Evolutionary conservation across 2,113 vertebrate species (phyloP), one percentile per base, ranked within the genome.

Genomic region (Fregata magnificens): DNA sequence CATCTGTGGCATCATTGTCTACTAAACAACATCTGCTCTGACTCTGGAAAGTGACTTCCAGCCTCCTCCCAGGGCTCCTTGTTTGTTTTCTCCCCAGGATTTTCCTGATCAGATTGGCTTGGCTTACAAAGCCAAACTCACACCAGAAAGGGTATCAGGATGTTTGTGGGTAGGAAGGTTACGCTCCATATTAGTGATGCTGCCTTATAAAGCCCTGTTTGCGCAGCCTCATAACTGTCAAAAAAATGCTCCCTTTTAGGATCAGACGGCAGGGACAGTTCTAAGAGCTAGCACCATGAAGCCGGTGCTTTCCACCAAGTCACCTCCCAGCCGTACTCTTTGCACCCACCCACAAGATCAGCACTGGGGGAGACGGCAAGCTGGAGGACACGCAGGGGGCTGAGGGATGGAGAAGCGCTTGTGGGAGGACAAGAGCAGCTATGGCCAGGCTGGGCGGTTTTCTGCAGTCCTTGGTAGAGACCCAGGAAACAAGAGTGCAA

Each of bases 51-150:
- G 77, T 0, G 2, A 89, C 86, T 89, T 96, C 77, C 81, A 92
- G 70, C 81, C 77, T 97, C 86, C 73, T 92, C 81, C 73, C 2
- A 0, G 16, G 70, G 53, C 42, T 95, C 53, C 77, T 86, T 96
- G 91, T 95, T 95, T 97, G 81, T 91, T 90, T 95, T 91, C 95
- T 95, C 96, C 86, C 73, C 62, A 69, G 89, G 89, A 93, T 94
- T 95, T 96, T 95, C 94, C 93, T 89, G 78, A 95, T 94, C 93
- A 84, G 86, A 88, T 95, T 58, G 89, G 73, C 95, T 85, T 87
- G 86, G 86, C 74, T 89, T 70, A 85, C 81, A 94, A 95, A 95
- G 86, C 66, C 82, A 55, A 95, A 45, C 84, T 94, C 93, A 94
- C 91, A 69, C 91, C 66, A 93, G 93, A 85, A 89, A 82, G 74